A percentile compares a stretch with the other conserved stretches of the same genome.
These are phyloP conservation scores for Sinocyclocheilus grahami DNA, from an alignment of 2,113 vertebrate species.

Conservation along the genomic window DNA sequence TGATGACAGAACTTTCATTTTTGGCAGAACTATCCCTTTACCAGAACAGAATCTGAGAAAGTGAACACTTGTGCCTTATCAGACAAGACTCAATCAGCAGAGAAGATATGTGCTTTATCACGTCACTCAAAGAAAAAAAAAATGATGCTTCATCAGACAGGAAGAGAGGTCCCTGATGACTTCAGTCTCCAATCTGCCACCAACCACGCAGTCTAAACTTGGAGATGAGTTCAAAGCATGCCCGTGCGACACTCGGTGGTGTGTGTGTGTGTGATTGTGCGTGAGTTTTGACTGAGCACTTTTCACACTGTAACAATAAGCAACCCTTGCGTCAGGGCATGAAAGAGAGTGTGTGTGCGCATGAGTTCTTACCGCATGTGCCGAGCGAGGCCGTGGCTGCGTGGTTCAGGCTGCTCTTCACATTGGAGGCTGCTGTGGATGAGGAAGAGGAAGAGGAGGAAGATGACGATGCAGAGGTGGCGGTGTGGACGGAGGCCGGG, in stretches of 20 bases:
- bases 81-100: constrained; percentile 25
- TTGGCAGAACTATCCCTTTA: background rate
- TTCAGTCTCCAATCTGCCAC: constrained; percentile 15
- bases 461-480: constrained; percentile 74
- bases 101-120: background rate
- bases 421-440: constrained; percentile 77
- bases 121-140: background rate
- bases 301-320: constrained; percentile 25
- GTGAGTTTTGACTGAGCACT: constrained; percentile 32
- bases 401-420: constrained; percentile 86
- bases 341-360: constrained; percentile 40
- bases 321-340: constrained; percentile 43
- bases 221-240: background rate
- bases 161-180: constrained; percentile 31
- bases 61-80: constrained; percentile 14
- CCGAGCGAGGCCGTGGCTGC: constrained; percentile 83
- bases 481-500: constrained; percentile 83
- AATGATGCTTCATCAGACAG: constrained; percentile 30
- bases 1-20: too few species aligned
- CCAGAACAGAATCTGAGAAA: constrained; percentile 4
- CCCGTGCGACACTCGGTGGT: background rate
- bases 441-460: constrained; percentile 77
- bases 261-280: background rate
- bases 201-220: constrained; percentile 11
- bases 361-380: constrained; percentile 83